Conservation (phyloP, 2,888 invertebrate species). For the Leptopterna dolabrata region DNA sequence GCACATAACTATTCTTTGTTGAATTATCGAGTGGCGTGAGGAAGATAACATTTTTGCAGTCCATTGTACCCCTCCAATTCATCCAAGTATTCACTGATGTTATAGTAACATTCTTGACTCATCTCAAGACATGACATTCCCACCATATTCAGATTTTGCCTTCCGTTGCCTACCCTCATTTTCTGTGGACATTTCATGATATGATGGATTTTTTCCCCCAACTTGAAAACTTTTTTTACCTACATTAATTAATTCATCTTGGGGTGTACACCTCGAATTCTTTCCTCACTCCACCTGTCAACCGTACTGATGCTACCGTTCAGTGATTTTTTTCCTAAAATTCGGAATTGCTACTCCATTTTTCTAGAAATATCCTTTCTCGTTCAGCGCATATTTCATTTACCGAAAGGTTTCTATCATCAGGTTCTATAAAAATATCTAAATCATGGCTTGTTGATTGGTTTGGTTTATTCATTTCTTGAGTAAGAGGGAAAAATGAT, state of each 20-base stretch:
- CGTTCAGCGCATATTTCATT: conserved; percentile 30
- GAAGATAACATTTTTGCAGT: neutral
- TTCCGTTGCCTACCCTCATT: no score
- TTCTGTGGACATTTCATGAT: no score
- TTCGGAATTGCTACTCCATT: neutral
- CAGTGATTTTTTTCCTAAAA: neutral
- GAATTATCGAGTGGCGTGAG: neutral
- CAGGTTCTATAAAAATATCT: neutral
- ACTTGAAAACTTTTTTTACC: no score
- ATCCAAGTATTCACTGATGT: no score
- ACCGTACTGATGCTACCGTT: conserved; percentile 14
- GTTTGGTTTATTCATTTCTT: neutral
- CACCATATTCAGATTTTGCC: no score
- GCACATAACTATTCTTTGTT: neutral
- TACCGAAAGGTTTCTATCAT: neutral
- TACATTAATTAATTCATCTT: no score
- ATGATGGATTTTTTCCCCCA: no score
- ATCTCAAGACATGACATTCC: no score
- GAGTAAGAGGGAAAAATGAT: no score
- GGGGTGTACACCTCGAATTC: neutral
- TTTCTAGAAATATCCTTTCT: conserved; percentile 12
- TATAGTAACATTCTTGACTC: no score
- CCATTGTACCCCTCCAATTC: no score
- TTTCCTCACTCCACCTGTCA: conserved; percentile 13
- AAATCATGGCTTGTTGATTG: neutral